Conservation (phyloP, 2,888 invertebrate species). For the Ernsta delagoae region DNA sequence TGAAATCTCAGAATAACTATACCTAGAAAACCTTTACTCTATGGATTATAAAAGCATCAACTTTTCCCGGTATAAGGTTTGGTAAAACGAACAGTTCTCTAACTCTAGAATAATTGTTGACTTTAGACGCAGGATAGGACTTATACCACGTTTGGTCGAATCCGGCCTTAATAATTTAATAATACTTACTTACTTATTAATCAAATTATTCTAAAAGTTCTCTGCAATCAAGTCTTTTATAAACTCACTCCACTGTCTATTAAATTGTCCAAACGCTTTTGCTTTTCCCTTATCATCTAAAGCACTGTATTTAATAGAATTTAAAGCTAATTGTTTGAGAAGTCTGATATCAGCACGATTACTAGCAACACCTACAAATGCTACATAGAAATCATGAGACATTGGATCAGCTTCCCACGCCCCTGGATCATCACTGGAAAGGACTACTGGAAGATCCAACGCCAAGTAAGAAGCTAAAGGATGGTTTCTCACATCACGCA, state of each 20-base stretch:
- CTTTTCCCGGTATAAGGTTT: too few relatives aligned
- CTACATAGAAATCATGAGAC: constrained; percentile 91
- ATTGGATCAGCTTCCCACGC: constrained; percentile 90
- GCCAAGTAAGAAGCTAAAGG: constrained; percentile 88
- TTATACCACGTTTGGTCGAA: too few relatives aligned
- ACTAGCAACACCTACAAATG: constrained; percentile 90
- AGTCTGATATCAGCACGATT: constrained; percentile 87
- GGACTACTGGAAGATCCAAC: constrained; percentile 88
- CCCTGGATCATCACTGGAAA: constrained; percentile 92
- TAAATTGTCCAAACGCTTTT: constrained; percentile 53
- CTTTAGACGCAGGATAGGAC: too few relatives aligned
- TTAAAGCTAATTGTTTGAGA: constrained; percentile 90
- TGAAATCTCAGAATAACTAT: too few relatives aligned
- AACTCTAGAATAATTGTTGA: too few relatives aligned
- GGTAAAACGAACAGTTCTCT: too few relatives aligned
- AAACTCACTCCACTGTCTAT: constrained; percentile 64
- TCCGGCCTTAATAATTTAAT: too few relatives aligned
- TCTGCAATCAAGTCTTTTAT: constrained; percentile 48
- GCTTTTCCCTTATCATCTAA: constrained; percentile 56
- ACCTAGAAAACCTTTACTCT: too few relatives aligned
- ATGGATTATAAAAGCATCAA: too few relatives aligned
- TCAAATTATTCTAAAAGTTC: constrained; percentile 5
- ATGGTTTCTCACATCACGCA: constrained; percentile 91
- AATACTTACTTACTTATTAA: too few relatives aligned
- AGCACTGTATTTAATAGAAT: constrained; percentile 90